Conservation (phyloP, 2,113 vertebrate species). For the Junco hyemalis region DNA sequence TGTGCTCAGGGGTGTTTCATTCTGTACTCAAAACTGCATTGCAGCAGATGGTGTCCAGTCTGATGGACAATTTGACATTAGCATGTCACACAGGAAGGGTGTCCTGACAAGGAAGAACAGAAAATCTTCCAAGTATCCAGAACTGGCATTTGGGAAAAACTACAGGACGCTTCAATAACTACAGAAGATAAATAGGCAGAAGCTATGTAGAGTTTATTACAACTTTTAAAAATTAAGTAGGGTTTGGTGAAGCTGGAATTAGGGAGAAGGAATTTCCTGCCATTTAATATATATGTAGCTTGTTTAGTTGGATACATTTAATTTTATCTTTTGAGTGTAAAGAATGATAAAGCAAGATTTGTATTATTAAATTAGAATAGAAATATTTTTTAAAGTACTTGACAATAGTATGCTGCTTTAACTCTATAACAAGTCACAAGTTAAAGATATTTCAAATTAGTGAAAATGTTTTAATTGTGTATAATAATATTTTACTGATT, state of each 20-base stretch:
- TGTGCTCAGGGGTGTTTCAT: background rate
- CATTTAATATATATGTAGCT: background rate
- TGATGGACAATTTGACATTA: background rate
- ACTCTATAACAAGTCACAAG: background rate
- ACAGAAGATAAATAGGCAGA: background rate
- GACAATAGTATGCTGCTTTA: background rate
- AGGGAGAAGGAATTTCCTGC: background rate
- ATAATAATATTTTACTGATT: background rate
- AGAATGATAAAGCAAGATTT: background rate
- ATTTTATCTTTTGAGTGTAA: background rate
- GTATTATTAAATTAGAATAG: background rate
- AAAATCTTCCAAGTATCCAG: background rate
- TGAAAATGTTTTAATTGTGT: background rate
- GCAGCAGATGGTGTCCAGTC: background rate
- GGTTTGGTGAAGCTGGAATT: background rate
- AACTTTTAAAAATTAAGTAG: background rate
- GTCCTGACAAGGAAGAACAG: background rate
- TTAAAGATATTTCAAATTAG: background rate
- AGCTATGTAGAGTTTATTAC: background rate
- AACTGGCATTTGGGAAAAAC: background rate
- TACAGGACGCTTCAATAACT: background rate
- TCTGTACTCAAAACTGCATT: background rate
- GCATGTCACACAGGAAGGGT: background rate
- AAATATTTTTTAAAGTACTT: background rate
- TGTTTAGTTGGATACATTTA: background rate